Evolutionary conservation across 2,888 invertebrate genomes (phyloP).

Genomic region (Plebejus melissa): DNA sequence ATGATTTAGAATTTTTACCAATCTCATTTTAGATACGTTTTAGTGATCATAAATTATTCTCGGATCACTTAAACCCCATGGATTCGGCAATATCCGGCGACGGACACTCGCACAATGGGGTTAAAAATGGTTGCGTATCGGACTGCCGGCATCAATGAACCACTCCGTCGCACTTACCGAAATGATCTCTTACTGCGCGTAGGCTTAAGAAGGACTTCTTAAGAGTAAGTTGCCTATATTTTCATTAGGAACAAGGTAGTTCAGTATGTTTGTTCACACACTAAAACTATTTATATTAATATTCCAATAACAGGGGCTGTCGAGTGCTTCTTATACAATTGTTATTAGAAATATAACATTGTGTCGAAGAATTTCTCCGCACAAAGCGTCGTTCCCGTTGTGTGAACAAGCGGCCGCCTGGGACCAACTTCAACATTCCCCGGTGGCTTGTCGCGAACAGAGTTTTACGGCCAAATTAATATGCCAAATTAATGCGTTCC

Average conservation of each 20-base stretch:
- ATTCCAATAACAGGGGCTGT: constrained; percentile 15
- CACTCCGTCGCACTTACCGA: constrained; percentile 49
- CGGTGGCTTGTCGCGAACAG: constrained; percentile 71
- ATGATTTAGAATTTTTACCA: neutral
- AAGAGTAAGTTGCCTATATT: neutral
- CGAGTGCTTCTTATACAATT: constrained; percentile 14
- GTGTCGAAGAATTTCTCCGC: constrained; percentile 54
- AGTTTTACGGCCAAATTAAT: constrained; percentile 80
- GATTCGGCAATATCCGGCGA: constrained; percentile 43
- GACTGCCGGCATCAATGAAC: constrained; percentile 63
- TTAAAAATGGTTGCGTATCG: constrained; percentile 69
- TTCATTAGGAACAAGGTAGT: neutral
- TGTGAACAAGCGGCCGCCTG: constrained; percentile 73
- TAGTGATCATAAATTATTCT: constrained; percentile 56
- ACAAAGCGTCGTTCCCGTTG: constrained; percentile 62
- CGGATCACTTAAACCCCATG: constrained; percentile 58
- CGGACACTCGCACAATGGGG: constrained; percentile 65
- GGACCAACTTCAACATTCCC: constrained; percentile 75
- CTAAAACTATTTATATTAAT: constrained; percentile 23
- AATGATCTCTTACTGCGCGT: constrained; percentile 30
- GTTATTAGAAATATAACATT: constrained; percentile 63
- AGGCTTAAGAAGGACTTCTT: neutral
- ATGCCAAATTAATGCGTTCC: constrained; percentile 79
- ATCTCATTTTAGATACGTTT: constrained; percentile 26
- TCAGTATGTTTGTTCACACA: neutral